Conservation (phyloP, 2,113 vertebrate genomes). For the Carlito syrichta region DNA sequence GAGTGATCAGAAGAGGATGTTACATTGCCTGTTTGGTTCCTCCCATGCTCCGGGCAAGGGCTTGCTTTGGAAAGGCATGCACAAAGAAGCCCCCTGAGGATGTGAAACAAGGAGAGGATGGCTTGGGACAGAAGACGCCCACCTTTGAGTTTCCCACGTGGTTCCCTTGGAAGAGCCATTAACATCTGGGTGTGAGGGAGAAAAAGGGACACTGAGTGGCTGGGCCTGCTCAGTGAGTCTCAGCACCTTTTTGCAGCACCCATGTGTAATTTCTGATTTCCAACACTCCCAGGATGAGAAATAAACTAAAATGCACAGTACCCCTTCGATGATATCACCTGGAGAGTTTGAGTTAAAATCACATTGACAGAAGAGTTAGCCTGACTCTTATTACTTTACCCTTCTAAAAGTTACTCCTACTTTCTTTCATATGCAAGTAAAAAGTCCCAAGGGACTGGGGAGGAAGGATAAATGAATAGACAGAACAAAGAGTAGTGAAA, state of each 20-base stretch:
- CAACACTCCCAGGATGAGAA: not conserved
- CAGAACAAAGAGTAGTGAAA: not conserved
- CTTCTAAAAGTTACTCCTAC: not conserved
- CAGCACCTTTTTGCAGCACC: not conserved
- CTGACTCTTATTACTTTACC: not conserved
- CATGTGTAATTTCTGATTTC: not conserved
- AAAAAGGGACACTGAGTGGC: not conserved
- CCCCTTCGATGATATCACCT: not conserved
- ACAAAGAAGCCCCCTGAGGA: not conserved
- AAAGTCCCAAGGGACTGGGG: not conserved
- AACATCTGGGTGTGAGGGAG: not conserved
- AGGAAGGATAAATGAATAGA: not conserved
- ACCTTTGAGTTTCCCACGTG: not conserved
- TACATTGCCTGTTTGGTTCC: not conserved
- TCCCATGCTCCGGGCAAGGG: not conserved
- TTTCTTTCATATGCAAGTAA: not conserved
- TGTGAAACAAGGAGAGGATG: accelerated
- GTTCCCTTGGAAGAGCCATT: not conserved
- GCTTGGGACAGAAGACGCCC: not conserved
- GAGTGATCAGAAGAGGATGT: too few species aligned
- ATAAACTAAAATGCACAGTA: too few species aligned
- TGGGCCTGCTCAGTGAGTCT: not conserved
- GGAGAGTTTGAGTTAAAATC: not conserved
- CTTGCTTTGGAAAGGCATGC: not conserved
- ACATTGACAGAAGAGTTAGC: not conserved